Base-by-base conservation (phyloP, 2,797 vertebrate species). In the Coregonus sp. region DNA sequence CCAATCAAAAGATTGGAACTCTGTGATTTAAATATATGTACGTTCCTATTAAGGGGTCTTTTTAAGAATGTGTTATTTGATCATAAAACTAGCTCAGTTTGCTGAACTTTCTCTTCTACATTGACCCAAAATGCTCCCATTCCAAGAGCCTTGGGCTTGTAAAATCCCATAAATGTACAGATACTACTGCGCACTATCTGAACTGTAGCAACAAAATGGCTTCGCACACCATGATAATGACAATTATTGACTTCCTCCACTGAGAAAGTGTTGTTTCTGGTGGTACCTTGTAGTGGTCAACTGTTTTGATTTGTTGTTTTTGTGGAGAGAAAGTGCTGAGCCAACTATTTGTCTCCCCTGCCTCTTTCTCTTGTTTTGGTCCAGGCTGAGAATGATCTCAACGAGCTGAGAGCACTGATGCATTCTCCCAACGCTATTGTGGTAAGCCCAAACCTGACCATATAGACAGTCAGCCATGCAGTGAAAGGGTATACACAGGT, bases 311-410 rank as follows among this genome's bases (percentile, higher is more conserved):
- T 78, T 4, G 51, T 68, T 25, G 75, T 70, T 70, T 75, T 79
- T 72, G 63, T 40, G 56, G 75, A 65, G 84, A 73, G 61, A 91
- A 93, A 90, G 78, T 89, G 91, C 93, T 92, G 91, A 95, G 88
- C 89, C 92, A 88, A 92, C 89, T 83, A 88, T 95, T 94, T 89
- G 78, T 84, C 83, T 93, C 6, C 40, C 40, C 86, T 84, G 82
- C 56, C 56, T 73, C 83, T 85, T 76, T 78, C 80, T 79, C 78
- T 93, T 92, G 90, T 93, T 92, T 88, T 85, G 82, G 73, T 85
- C 79, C 96, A 99, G 98, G 98, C 98, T 94, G 98, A 99, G 95
- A 98, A 98, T 92, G 98, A 99, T 96, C 95, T 99, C 94, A 99
- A 99, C 92, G 98, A 99, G 92, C 96, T 99, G 93, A 98, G 98